Evolutionary conservation across 2,113 vertebrate genomes (phyloP).

Genomic region (Entosphenus tridentatus): DNA sequence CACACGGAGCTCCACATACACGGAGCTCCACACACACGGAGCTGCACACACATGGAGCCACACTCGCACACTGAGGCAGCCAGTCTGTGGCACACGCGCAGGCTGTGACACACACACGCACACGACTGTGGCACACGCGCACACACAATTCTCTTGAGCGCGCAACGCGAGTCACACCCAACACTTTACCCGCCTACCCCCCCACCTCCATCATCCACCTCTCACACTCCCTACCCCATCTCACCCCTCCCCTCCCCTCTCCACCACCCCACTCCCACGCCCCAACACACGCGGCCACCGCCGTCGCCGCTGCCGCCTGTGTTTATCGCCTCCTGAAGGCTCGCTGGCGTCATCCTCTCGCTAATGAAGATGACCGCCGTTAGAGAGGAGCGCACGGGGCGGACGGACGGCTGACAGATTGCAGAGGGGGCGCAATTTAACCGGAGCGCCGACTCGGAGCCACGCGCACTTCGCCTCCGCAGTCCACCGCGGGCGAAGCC

Average conservation of each 20-base stretch:
- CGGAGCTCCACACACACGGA: background rate
- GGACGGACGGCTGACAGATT: constrained; percentile 4
- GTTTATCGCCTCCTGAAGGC: constrained; percentile 5
- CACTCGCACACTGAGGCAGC: too few species aligned
- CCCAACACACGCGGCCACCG: constrained; percentile 10
- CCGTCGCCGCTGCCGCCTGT: background rate
- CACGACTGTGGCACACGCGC: background rate
- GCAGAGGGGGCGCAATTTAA: constrained; percentile 1
- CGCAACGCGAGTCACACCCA: constrained; percentile 1
- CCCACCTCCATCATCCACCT: constrained; percentile 13
- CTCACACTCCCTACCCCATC: constrained; percentile 13
- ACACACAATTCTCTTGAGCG: background rate
- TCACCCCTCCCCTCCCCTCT: constrained; percentile 35
- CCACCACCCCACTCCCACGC: constrained; percentile 13
- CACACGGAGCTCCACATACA: background rate
- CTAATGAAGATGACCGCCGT: constrained; percentile 6
- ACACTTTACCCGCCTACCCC: constrained; percentile 15
- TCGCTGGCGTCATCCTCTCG: constrained; percentile 3
- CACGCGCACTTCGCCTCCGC: too few species aligned
- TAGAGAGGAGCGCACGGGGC: background rate
- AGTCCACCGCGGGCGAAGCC: too few species aligned
- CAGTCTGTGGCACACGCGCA: too few species aligned
- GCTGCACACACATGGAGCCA: background rate
- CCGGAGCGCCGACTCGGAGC: background rate
- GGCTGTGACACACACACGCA: too few species aligned